Percentiles rank a stretch among this genome's conserved stretches.
Evolutionary conservation across 2,888 invertebrate genomes (phyloP).

Genomic region (Chironomus riparius): DNA sequence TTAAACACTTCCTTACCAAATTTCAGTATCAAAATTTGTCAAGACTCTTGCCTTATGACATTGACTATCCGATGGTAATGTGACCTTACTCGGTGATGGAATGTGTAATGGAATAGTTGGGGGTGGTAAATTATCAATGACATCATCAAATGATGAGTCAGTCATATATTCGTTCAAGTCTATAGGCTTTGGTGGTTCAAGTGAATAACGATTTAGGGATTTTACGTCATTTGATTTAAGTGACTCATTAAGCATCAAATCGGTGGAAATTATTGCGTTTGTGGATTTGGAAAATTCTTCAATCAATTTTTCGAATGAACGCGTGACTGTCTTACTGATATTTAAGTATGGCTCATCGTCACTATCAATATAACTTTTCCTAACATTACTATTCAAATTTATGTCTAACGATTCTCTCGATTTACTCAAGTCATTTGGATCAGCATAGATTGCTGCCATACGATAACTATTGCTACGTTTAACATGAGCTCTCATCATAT

Average conservation of each 20-base stretch:
- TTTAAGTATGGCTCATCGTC: slow-evolving; percentile 21
- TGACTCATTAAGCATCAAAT: slow-evolving; percentile 20
- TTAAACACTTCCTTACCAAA: slow-evolving; percentile 50
- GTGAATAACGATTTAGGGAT: slow-evolving; percentile 8
- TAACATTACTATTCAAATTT: background rate
- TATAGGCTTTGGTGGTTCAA: slow-evolving; percentile 16
- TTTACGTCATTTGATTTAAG: background rate
- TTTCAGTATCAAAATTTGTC: slow-evolving; percentile 51
- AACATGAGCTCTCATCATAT: slow-evolving; percentile 43
- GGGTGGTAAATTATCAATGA: slow-evolving; percentile 32
- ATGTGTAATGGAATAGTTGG: slow-evolving; percentile 40
- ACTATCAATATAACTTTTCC: background rate
- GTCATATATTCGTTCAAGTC: slow-evolving; percentile 23
- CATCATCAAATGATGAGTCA: slow-evolving; percentile 22
- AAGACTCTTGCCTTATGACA: slow-evolving; percentile 57
- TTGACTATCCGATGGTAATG: slow-evolving; percentile 52
- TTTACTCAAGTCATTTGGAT: slow-evolving; percentile 41
- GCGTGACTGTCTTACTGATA: slow-evolving; percentile 24
- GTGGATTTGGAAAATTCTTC: slow-evolving; percentile 40
- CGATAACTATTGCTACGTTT: slow-evolving; percentile 80
- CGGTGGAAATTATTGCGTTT: slow-evolving; percentile 19
- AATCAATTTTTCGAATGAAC: slow-evolving; percentile 38
- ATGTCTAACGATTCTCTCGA: slow-evolving; percentile 1
- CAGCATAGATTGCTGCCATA: slow-evolving; percentile 58
- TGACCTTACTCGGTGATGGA: slow-evolving; percentile 49